A percentile compares a stretch with the other conserved stretches of the same genome.
Evolutionary conservation across 92 coral and sea anemone species (phyloP).

Genomic region (Umimayanthus kanabou): DNA sequence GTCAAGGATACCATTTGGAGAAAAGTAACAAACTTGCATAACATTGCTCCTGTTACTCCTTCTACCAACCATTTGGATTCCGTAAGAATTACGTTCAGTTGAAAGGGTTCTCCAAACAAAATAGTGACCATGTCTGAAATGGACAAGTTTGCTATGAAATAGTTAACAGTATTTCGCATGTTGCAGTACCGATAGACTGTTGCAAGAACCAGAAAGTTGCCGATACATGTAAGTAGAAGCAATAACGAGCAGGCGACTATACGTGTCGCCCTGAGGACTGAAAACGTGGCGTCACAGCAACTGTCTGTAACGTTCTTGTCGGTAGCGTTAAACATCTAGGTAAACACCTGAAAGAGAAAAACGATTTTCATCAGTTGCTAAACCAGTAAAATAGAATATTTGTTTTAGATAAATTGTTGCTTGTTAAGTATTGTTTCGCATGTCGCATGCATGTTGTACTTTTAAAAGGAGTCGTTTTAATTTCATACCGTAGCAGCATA

Average conservation of each 20-base stretch:
- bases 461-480: background rate
- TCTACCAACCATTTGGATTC: conserved; percentile 1
- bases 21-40: conserved; percentile 1
- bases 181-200: background rate
- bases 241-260: background rate
- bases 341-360: background rate
- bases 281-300: background rate
- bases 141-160: conserved; percentile 18
- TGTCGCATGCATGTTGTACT: no score
- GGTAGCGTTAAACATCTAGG: background rate
- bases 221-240: background rate
- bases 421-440: no score
- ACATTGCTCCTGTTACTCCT: background rate
- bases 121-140: background rate
- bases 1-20: background rate
- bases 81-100: background rate
- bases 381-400: background rate
- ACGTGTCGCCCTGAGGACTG: background rate
- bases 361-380: no score
- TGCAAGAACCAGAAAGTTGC: background rate
- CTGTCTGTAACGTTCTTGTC: background rate
- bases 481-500: background rate
- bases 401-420: no score
- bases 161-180: conserved; percentile 22
- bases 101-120: background rate